Percentiles rank a stretch among this genome's conserved stretches.
Evolutionary conservation across 2,113 vertebrate species (phyloP).

Genomic region (Strigops habroptila): DNA sequence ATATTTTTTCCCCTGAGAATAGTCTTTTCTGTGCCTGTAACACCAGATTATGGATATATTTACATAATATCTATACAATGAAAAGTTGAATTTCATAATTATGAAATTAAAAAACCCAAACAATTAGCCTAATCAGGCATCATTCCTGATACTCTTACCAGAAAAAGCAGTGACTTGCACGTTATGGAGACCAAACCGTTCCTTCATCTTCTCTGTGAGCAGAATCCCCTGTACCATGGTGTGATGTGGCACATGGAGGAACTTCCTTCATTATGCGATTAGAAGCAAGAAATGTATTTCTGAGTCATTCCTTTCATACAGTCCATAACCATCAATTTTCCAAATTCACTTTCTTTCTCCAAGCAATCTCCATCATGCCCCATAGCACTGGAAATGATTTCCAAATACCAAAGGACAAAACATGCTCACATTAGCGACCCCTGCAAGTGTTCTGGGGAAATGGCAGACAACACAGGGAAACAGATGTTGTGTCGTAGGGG

Average conservation of each 20-base stretch:
- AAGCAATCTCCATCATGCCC: background rate
- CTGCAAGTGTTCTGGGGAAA: background rate
- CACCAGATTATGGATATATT: background rate
- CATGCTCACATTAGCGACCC: background rate
- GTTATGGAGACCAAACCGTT: rapidly evolving
- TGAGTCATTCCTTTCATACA: background rate
- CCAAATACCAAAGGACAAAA: background rate
- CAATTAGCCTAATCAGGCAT: background rate
- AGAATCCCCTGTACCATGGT: background rate
- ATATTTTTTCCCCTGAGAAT: background rate
- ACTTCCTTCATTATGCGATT: background rate
- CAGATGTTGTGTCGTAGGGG: background rate
- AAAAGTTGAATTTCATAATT: background rate
- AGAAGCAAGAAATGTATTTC: background rate
- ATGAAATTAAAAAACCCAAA: background rate
- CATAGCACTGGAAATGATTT: background rate
- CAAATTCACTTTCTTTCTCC: background rate
- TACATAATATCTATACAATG: background rate
- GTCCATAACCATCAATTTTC: background rate
- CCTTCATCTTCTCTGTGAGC: background rate
- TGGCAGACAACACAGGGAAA: background rate
- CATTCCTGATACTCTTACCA: background rate
- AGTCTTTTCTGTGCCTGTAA: background rate
- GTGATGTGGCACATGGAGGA: background rate
- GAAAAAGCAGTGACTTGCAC: background rate